phyloP scores from a whole-genome alignment of 2,888 invertebrate species.

The Scrobipalpa costella region DNA sequence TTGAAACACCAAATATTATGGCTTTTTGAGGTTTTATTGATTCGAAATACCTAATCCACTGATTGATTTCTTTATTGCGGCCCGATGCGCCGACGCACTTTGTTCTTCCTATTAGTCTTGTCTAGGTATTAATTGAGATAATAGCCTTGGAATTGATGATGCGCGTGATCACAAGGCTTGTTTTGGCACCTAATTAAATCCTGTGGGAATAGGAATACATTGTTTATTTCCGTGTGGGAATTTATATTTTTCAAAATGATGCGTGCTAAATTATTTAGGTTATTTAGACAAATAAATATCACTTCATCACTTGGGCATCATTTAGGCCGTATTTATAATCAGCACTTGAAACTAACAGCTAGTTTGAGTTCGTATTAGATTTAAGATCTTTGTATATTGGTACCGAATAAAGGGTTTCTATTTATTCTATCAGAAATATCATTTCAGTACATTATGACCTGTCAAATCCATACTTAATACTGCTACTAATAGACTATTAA shows the following conservation, averaged over 20 bases:
- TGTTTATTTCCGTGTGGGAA: conserved; percentile 25
- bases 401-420: no score
- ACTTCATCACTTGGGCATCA: no score
- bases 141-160: conserved; percentile 71
- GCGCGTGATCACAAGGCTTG: conserved; percentile 66
- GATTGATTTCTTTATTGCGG: conserved; percentile 80
- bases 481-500: no score
- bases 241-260: not conserved
- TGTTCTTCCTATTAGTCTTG: conserved; percentile 71
- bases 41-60: conserved; percentile 79
- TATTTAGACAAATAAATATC: no score
- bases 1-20: conserved; percentile 58
- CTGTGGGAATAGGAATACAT: conserved; percentile 59
- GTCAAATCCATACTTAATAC: no score
- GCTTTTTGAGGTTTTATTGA: conserved; percentile 78
- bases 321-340: no score
- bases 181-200: conserved; percentile 76
- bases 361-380: no score
- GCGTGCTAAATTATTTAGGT: no score
- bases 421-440: no score
- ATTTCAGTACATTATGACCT: no score
- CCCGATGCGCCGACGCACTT: conserved; percentile 58
- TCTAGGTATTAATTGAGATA: conserved; percentile 71
- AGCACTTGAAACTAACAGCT: no score
- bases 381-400: no score